phyloP scores from a whole-genome alignment of 37 sponge, comb jelly and placozoan species.

The Crambe crambe region DNA sequence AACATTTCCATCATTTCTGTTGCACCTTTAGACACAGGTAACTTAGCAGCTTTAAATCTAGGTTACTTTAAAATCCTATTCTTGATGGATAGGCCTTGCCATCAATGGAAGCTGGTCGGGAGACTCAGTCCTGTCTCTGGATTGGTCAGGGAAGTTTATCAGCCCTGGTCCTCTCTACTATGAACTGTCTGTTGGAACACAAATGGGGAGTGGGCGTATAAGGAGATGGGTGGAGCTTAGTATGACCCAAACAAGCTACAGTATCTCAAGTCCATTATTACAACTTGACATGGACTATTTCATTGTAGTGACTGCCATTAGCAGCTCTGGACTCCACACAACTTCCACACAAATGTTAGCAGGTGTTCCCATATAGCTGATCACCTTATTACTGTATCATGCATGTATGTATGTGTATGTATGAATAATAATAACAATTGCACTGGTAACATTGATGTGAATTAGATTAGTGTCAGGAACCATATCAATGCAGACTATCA shows the following conservation, averaged over 20 bases:
- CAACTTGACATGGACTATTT: conserved; percentile 39
- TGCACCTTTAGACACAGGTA: conserved; percentile 39
- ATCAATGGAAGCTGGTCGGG: conserved; percentile 18
- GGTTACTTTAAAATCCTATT: background rate
- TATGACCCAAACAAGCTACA: conserved; percentile 9
- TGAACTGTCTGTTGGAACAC: conserved; percentile 66
- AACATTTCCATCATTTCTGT: conserved; percentile 30
- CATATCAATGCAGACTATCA: too few species aligned
- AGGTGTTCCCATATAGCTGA: conserved; percentile 23
- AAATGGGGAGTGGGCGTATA: conserved; percentile 47
- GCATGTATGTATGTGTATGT: too few species aligned
- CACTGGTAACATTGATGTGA: too few species aligned
- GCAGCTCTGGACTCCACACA: conserved; percentile 41
- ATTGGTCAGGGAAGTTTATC: conserved; percentile 60
- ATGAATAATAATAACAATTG: too few species aligned
- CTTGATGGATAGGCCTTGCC: conserved; percentile 4
- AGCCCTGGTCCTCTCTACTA: conserved; percentile 55
- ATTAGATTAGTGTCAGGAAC: too few species aligned
- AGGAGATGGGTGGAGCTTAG: conserved; percentile 43
- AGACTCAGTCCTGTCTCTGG: conserved; percentile 15
- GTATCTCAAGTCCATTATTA: conserved; percentile 8
- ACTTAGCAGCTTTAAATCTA: background rate
- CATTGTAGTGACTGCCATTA: conserved; percentile 52
- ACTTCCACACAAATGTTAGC: conserved; percentile 12
- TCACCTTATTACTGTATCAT: too few species aligned